Evolutionary conservation across 2,113 vertebrate species (phyloP).

Genomic region (Hymenochirus boettgeri): DNA sequence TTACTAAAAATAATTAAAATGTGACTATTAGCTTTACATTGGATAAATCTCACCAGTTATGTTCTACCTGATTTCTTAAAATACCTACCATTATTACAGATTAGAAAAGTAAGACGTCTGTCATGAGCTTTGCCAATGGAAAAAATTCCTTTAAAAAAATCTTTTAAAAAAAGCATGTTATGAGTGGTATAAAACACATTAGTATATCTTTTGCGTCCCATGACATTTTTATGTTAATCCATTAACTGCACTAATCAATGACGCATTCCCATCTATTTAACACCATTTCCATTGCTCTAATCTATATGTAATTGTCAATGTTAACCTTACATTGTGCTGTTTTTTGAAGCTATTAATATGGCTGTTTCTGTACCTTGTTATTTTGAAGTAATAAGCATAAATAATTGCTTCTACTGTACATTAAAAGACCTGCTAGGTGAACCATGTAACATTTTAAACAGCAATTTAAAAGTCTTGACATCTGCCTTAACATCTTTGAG

Average conservation of each 20-base stretch:
- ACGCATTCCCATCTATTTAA: not conserved
- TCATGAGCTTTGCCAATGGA: too few species aligned
- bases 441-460: constrained; percentile 16
- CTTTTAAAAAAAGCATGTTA: not conserved
- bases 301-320: not conserved
- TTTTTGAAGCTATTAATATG: constrained; percentile 20
- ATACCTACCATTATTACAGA: too few species aligned
- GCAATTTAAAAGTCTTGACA: constrained; percentile 7
- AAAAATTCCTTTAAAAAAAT: not conserved
- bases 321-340: not conserved
- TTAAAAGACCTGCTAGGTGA: constrained; percentile 10
- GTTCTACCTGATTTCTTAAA: too few species aligned
- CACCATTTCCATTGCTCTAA: not conserved
- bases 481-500: constrained; percentile 7
- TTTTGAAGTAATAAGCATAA: constrained; percentile 15
- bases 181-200: constrained; percentile 1
- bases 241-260: constrained; percentile 1
- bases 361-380: constrained; percentile 7
- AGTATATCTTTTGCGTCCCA: constrained; percentile 6
- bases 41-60: too few species aligned
- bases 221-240: constrained; percentile 9
- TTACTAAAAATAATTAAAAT: too few species aligned
- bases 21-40: too few species aligned
- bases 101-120: too few species aligned
- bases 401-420: constrained; percentile 17